Evolutionary conservation across 1,140 invertebrate genomes (phyloP).

Genomic region (Aphelinus atriplicis): DNA sequence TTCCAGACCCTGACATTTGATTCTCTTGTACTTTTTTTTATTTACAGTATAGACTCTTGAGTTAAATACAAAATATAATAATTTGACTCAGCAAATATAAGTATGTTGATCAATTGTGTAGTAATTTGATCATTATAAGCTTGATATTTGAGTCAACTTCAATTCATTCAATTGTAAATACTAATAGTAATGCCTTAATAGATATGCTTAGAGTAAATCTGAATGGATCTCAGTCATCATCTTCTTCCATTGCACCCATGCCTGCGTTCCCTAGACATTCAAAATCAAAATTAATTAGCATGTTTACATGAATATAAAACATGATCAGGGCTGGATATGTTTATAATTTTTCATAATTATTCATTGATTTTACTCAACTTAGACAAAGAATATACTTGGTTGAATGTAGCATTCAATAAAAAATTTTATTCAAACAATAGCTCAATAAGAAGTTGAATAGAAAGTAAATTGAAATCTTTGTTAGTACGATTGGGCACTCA

Average conservation of each 20-base stretch:
- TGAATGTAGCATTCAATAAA: too few species aligned
- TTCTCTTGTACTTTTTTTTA: neutral
- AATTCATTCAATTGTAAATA: constrained; percentile 15
- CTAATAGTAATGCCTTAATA: constrained; percentile 28
- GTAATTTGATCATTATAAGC: constrained; percentile 59
- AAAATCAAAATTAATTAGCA: constrained; percentile 33
- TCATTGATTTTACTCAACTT: too few species aligned
- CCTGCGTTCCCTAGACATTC: constrained; percentile 54
- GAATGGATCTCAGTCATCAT: constrained; percentile 55
- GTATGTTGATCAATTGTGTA: constrained; percentile 47
- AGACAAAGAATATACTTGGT: too few species aligned
- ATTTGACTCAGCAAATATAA: constrained; percentile 19
- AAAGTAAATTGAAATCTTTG: too few species aligned
- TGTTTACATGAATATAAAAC: constrained; percentile 13
- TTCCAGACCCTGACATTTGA: constrained; percentile 44
- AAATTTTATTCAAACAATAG: too few species aligned
- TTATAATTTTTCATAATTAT: too few species aligned
- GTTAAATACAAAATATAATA: too few species aligned
- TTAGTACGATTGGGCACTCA: too few species aligned
- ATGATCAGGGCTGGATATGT: constrained; percentile 7
- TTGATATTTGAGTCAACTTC: constrained; percentile 43
- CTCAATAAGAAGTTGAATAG: too few species aligned
- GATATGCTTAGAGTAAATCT: constrained; percentile 33
- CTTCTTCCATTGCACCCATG: constrained; percentile 61
- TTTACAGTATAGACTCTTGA: neutral